Percentiles rank a stretch among this genome's conserved stretches.
These are phyloP conservation scores for Thinocorus orbignyianus DNA, from an alignment of 2,113 vertebrate species.

Conservation along the genomic window DNA sequence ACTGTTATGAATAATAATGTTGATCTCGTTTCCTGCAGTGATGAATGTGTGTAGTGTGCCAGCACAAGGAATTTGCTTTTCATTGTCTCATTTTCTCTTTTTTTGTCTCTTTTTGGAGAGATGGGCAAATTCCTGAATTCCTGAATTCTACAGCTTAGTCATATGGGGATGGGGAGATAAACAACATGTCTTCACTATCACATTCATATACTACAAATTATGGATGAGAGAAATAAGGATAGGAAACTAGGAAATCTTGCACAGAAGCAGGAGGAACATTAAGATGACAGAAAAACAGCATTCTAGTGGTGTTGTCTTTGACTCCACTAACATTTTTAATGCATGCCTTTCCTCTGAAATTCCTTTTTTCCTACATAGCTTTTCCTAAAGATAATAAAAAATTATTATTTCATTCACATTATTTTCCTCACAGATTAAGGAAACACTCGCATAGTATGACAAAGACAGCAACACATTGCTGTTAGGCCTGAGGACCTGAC, in stretches of 20 bases:
- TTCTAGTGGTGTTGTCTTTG: not conserved
- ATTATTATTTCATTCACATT: not conserved
- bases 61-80: not conserved
- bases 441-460: not conserved
- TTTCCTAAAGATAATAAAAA: not conserved
- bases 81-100: not conserved
- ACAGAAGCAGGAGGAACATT: not conserved
- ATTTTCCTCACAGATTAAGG: not conserved
- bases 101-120: too few relatives aligned
- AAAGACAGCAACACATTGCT: not conserved
- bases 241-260: not conserved
- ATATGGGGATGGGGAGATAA: not conserved
- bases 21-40: not conserved
- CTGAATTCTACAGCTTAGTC: accelerated
- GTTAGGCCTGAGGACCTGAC: not conserved
- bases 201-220: not conserved
- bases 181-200: not conserved
- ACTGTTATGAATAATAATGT: constrained; percentile 29
- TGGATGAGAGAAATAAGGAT: not conserved
- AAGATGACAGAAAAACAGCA: not conserved
- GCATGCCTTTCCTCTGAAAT: not conserved
- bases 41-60: not conserved
- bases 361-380: not conserved
- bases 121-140: accelerated
- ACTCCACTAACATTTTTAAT: not conserved